Base-by-base conservation (phyloP, 2,888 invertebrate genomes). In the Apantesis nais region DNA sequence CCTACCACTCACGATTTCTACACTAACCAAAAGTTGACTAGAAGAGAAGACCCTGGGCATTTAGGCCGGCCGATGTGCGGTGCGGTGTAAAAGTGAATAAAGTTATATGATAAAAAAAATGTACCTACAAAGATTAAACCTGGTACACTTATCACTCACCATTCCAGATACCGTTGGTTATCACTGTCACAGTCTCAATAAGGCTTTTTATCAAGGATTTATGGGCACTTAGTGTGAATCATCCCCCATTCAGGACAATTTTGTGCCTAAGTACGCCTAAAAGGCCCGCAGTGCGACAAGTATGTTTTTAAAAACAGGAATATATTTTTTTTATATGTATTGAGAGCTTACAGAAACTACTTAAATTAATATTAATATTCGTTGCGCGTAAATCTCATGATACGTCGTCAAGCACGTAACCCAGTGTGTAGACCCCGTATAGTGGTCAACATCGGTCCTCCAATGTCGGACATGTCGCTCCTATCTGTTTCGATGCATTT, bases 401-500 rank as follows among this genome's bases (percentile, higher is more conserved):
- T 75, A 63, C 72, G 81, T 90, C 86, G 71, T 66, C 72, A 72
- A 79, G 75, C 74, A 72, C 55, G 79, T 81, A 85, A 88, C 83
- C 80, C 87, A 74, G 79, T 91, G 90, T 92, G 85, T 84, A 80
- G 85, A 78, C 77, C 83, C 77, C 84, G 86, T 88, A 88, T 90
- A 92, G 89, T 89, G 91, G 91, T 89, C 92, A 91, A 93, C 93
- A 94, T 92, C 90, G 93, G 92, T 93, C 93, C 93, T 92, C 93
- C 92, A 89, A 93, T 94, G 94, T 94, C 91, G 88, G 90, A 94
- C 94, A 94, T 94, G 94, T 95, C 93, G 93, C 93, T 93, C 92
- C 93, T 94, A 95, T 95, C 94, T 93, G 93, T 94, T 94, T 91
- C 94, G 93, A 94, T 95, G 94, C 94, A 95, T 95, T 95, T 94